Evolutionary conservation across 2,797 vertebrate species (phyloP).

Genomic region (Ceryle rudis): DNA sequence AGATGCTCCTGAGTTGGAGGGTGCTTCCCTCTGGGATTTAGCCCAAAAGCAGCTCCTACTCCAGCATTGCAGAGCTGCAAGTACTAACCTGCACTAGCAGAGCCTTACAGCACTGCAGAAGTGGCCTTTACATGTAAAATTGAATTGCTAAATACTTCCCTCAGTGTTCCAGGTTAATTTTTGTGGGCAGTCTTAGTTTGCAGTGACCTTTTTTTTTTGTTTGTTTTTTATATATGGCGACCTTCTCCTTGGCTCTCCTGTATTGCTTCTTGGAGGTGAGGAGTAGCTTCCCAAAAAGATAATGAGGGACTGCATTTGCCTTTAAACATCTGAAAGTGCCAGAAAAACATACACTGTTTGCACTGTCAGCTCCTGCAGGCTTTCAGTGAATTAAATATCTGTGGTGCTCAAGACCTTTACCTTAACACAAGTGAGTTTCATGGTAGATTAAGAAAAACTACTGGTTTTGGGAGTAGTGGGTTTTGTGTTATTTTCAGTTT

Average conservation of each 20-base stretch:
- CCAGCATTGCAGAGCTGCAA: fast-evolving
- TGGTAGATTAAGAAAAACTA: neutral
- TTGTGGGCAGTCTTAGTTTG: neutral
- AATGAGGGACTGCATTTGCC: neutral
- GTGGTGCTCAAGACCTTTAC: neutral
- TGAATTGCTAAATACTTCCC: neutral
- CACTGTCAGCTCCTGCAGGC: neutral
- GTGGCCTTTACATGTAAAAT: neutral
- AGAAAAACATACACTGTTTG: neutral
- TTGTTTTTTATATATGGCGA: neutral
- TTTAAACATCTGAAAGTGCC: neutral
- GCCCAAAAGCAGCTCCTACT: neutral
- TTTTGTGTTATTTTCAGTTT: neutral
- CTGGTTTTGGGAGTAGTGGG: neutral
- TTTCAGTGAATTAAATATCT: neutral
- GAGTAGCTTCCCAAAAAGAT: neutral
- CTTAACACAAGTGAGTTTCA: neutral
- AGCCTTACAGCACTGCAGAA: neutral
- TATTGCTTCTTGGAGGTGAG: neutral
- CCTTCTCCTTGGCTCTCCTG: neutral
- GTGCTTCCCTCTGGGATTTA: neutral
- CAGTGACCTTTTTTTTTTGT: neutral
- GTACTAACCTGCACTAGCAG: neutral
- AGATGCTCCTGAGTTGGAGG: neutral
- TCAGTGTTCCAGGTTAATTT: neutral